These are phyloP conservation scores for Rynchops niger DNA, from an alignment of 2,113 vertebrate genomes.

Conservation along the genomic window DNA sequence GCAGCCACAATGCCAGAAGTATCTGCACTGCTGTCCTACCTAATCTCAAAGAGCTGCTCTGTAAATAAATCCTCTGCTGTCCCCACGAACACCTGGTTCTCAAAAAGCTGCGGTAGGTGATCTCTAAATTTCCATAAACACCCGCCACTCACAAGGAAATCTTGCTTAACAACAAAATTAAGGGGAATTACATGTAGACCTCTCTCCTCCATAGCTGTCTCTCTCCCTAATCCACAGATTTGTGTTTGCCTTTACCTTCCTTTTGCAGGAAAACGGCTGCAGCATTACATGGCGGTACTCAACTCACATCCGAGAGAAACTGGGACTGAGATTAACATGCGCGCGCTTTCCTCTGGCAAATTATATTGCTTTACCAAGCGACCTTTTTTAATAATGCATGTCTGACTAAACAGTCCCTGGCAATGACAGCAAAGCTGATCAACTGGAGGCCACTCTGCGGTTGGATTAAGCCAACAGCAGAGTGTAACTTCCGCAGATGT, in stretches of 20 bases:
- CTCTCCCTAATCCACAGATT: neutral
- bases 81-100: neutral
- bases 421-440: constrained; percentile 35
- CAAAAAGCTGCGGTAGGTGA: constrained; percentile 4
- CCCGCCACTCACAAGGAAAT: neutral
- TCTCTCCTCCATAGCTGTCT: neutral
- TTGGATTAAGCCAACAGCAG: constrained; percentile 25
- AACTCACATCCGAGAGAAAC: neutral
- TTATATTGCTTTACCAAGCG: neutral
- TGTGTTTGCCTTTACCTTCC: neutral
- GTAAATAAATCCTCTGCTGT: neutral
- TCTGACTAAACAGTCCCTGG: constrained; percentile 46
- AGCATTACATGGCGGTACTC: neutral
- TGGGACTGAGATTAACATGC: neutral
- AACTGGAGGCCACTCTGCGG: neutral
- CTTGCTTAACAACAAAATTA: constrained; percentile 34
- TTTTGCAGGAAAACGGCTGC: neutral
- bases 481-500: constrained; percentile 38
- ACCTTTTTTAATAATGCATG: constrained; percentile 15
- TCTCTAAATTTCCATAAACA: constrained; percentile 25
- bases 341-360: neutral
- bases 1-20: neutral
- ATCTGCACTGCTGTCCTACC: neutral
- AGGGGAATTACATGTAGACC: neutral
- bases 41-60: neutral